Evolutionary conservation across 2,113 vertebrate genomes (phyloP).

Genomic region (Salvelinus fontinalis): DNA sequence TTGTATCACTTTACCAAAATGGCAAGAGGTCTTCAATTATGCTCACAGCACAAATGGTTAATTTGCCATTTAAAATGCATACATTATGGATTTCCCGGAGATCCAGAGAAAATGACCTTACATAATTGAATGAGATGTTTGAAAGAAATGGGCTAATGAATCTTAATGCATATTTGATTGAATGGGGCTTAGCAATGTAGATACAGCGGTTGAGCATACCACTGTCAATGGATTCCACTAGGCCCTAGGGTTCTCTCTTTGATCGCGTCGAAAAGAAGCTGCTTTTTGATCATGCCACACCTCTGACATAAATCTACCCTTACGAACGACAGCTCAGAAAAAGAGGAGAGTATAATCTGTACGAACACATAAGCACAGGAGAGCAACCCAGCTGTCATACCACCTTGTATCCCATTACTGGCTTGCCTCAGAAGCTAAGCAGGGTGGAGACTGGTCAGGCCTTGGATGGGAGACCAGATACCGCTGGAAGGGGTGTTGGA

Average conservation of each 20-base stretch:
- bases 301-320: constrained; percentile 28
- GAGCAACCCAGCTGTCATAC: neutral
- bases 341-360: constrained; percentile 38
- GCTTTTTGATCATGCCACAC: constrained; percentile 51
- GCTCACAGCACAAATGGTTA: constrained; percentile 2
- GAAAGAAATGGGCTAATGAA: constrained; percentile 15
- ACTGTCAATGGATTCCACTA: constrained; percentile 34
- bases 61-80: constrained; percentile 35
- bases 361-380: neutral
- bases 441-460: too few species aligned
- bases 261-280: constrained; percentile 50
- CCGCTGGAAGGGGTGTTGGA: too few species aligned
- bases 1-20: too few species aligned
- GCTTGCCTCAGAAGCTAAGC: too few species aligned
- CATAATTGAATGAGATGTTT: constrained; percentile 25
- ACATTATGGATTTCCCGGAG: constrained; percentile 16
- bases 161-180: constrained; percentile 48
- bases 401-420: too few species aligned
- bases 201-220: constrained; percentile 42
- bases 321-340: constrained; percentile 31
- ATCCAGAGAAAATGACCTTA: constrained; percentile 21
- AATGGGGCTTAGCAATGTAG: constrained; percentile 43
- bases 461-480: too few species aligned
- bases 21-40: neutral
- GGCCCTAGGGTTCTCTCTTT: constrained; percentile 48